Evolutionary conservation across 2,113 vertebrate genomes (phyloP), one percentile per base, ranked within the genome.

Genomic region (Natator depressus): DNA sequence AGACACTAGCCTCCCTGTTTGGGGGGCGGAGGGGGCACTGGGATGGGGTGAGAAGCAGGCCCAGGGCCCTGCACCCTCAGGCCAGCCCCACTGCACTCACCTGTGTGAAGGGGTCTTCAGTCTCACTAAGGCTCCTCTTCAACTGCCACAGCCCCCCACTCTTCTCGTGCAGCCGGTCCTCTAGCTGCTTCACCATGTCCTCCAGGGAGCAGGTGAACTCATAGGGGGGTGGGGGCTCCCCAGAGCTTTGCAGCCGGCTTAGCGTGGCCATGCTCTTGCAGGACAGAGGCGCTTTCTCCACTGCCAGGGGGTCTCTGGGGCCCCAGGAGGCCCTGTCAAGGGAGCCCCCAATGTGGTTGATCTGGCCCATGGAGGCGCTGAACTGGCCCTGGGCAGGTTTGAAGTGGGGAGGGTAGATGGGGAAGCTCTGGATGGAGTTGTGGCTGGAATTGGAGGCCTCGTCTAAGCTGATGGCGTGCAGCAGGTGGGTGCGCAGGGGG

Each of bases 291-390:
- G 97, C 98, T 53, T 98, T 98, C 85, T 98, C 98, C 0, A 97
- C 97, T 83, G 97, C 96, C 92, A 97, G 78, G 2, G 98, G 98
- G 5, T 99, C 99, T 89, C 98, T 98, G 29, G 96, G 97, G 54
- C 90, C 97, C 55, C 98, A 94, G 11, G 98, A 97, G 10, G 97
- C 98, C 80, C 99, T 98, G 89, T 99, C 99, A 98, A 99, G 96
- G 38, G 99, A 99, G 84, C 99, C 99, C 24, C 98, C 98, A 0
- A 99, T 99, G 95, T 99, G 99, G 96, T 99, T 99, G 94, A 99
- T 99, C 96, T 99, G 99, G 92, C 99, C 99, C 98, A 99, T 98
- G 10, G 99, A 99, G 88, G 99, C 99, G 2, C 99, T 99, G 98
- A 99, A 99, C 94, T 99, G 98, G 92, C 98, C 93, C 57, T 99